Conservation (phyloP, 2,797 vertebrate species). For the Chloroceryle amazona region DNA sequence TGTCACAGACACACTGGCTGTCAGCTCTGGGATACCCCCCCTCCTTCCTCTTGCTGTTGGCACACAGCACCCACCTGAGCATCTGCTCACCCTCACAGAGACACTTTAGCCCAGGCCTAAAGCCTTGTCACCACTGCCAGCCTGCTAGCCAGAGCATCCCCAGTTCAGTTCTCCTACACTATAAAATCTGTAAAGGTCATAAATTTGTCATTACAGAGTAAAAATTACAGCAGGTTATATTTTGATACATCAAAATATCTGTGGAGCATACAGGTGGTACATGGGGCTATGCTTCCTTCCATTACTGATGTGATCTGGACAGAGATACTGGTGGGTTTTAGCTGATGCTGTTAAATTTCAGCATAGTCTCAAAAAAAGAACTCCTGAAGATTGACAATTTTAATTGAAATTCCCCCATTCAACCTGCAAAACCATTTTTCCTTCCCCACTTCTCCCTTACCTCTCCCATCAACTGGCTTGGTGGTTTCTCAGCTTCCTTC, state of each 20-base stretch:
- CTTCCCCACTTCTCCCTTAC: not conserved
- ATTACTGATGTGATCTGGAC: not conserved
- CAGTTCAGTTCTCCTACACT: fast-evolving
- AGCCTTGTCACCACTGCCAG: not conserved
- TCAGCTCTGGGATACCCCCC: not conserved
- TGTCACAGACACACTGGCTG: not conserved
- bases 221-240: not conserved
- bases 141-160: not conserved
- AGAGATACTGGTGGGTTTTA: not conserved
- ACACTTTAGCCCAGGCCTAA: not conserved
- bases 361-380: not conserved
- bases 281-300: not conserved
- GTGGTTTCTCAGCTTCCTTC: not conserved
- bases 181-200: not conserved
- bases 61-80: not conserved
- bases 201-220: not conserved
- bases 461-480: not conserved
- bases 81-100: fast-evolving
- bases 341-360: not conserved
- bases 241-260: not conserved
- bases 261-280: fast-evolving
- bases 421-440: not conserved
- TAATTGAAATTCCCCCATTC: not conserved
- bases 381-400: not conserved
- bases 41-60: not conserved